These are phyloP conservation scores for Sarcophaga variegata DNA, from an alignment of 2,888 invertebrate genomes.

Conservation along the genomic window DNA sequence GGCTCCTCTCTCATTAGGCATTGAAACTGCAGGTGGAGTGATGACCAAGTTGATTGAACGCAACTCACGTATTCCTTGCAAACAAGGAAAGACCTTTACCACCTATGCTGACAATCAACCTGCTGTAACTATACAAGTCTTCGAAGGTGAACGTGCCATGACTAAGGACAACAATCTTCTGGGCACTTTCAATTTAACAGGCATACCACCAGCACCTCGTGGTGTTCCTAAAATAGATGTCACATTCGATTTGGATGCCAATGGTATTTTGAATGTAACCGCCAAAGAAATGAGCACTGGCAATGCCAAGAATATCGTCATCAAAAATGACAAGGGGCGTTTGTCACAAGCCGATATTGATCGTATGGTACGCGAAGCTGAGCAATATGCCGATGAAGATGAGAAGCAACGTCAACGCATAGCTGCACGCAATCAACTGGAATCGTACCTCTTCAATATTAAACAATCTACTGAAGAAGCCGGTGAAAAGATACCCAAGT, in stretches of 20 bases:
- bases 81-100: conserved; percentile 88
- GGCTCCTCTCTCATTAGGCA: conserved; percentile 87
- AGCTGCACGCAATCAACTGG: conserved; percentile 88
- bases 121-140: conserved; percentile 88
- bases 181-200: conserved; percentile 97
- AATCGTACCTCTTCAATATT: conserved; percentile 86
- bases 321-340: conserved; percentile 90
- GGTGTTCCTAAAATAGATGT: conserved; percentile 93
- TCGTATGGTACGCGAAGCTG: conserved; percentile 88
- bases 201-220: conserved; percentile 95
- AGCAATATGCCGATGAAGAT: conserved; percentile 88
- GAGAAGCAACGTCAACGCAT: conserved; percentile 87
- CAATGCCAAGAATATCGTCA: conserved; percentile 88
- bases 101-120: conserved; percentile 92
- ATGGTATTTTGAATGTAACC: conserved; percentile 95
- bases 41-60: conserved; percentile 90
- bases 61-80: conserved; percentile 88
- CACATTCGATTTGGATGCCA: conserved; percentile 91
- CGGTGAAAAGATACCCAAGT: conserved; percentile 84
- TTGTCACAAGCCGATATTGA: conserved; percentile 92
- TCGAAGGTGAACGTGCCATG: conserved; percentile 92
- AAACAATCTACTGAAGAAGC: conserved; percentile 87
- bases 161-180: conserved; percentile 96
- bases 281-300: conserved; percentile 87
- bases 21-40: conserved; percentile 91